A percentile compares a stretch with the other conserved stretches of the same genome.
Conservation (phyloP, 2,888 invertebrate genomes). For the Chironomus tentans region DNA sequence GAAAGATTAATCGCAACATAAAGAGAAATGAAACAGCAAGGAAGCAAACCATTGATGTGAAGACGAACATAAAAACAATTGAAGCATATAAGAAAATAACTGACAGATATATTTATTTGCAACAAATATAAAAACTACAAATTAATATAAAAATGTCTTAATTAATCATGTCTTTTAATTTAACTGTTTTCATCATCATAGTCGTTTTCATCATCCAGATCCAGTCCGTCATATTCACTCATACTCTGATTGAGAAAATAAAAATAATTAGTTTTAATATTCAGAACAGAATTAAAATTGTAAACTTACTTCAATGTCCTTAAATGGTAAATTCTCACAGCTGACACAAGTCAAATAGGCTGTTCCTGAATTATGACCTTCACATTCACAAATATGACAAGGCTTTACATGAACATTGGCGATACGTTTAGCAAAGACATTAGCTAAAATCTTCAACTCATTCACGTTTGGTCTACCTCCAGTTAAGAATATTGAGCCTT, state of each 20-base stretch:
- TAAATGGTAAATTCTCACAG: conserved; percentile 35
- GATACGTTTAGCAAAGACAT: conserved; percentile 57
- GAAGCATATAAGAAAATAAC: background rate
- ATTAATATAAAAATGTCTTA: background rate
- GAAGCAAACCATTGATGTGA: background rate
- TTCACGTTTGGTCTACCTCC: background rate
- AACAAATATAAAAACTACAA: background rate
- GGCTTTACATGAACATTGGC: conserved; percentile 52
- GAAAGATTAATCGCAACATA: background rate
- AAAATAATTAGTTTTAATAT: background rate
- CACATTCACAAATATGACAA: conserved; percentile 62
- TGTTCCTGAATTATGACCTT: conserved; percentile 54
- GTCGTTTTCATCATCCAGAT: background rate
- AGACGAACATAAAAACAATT: background rate
- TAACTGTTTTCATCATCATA: conserved; percentile 4
- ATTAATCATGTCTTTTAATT: background rate
- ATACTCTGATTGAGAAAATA: background rate
- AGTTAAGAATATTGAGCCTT: conserved; percentile 61
- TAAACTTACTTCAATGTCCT: too few species aligned
- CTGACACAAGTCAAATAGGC: conserved; percentile 58
- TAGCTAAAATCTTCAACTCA: conserved; percentile 42
- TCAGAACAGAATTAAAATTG: background rate
- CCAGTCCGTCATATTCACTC: background rate
- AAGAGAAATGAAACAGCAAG: background rate
- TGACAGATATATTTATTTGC: background rate